Conservation (phyloP, 2,113 vertebrate species). For the Pithys albifrons region DNA sequence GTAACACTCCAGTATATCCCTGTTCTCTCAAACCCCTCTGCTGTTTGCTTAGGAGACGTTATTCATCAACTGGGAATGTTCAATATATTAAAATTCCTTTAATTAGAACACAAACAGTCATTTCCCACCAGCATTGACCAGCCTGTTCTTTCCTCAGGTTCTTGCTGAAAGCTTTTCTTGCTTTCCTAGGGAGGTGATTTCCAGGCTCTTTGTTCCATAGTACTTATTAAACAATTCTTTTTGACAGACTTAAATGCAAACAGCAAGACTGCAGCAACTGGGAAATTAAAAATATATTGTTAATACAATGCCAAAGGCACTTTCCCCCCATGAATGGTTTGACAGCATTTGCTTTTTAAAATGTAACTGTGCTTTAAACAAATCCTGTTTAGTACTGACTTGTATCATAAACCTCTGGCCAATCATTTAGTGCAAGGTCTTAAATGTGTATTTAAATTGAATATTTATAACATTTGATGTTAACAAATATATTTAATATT, state of each 20-base stretch:
- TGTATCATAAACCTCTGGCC: conserved; percentile 13
- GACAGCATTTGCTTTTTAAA: conserved; percentile 11
- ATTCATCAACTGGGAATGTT: neutral
- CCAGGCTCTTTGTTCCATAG: conserved; percentile 37
- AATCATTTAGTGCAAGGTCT: neutral
- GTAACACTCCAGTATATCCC: neutral
- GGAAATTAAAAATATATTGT: conserved; percentile 50
- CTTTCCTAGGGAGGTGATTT: conserved; percentile 33
- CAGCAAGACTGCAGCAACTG: conserved; percentile 21
- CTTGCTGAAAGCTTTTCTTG: conserved; percentile 11
- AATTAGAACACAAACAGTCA: neutral
- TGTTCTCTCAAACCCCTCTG: neutral
- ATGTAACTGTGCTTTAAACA: conserved; percentile 22
- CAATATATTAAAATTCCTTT: neutral
- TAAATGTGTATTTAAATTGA: neutral
- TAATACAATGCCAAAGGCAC: neutral
- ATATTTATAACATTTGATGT: neutral
- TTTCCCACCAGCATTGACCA: neutral
- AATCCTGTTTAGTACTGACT: conserved; percentile 17
- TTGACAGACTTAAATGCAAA: conserved; percentile 56
- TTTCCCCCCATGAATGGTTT: neutral
- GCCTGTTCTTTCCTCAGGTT: neutral
- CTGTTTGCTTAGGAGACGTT: neutral
- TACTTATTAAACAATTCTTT: conserved; percentile 43
- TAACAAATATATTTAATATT: conserved; percentile 24